Conservation (phyloP, 2,888 invertebrate species). For the Drosophila nr. perissopoda region DNA sequence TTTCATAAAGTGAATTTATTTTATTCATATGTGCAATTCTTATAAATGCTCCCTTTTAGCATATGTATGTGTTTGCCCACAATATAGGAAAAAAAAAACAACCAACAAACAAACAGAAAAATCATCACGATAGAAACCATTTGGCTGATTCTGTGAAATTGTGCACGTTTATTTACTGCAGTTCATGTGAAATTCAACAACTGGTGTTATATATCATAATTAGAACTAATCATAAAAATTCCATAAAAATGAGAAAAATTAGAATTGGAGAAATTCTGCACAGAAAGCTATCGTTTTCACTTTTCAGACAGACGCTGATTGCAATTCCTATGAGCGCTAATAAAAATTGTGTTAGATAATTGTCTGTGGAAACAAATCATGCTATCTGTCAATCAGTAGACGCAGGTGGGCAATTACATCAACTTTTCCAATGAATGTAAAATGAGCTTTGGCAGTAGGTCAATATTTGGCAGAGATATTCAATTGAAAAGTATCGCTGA, state of each 20-base stretch:
- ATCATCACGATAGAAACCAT: not conserved
- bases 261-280: not conserved
- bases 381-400: conserved; percentile 8
- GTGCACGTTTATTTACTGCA: not conserved
- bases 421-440: conserved; percentile 71
- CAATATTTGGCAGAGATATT: conserved; percentile 57
- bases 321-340: not conserved
- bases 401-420: conserved; percentile 43
- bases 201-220: not conserved
- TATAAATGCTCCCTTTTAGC: not conserved
- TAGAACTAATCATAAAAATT: not conserved
- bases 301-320: not conserved
- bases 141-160: not conserved
- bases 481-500: not conserved
- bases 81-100: not conserved
- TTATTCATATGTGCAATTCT: not conserved
- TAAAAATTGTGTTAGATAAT: conserved; percentile 1
- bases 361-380: conserved; percentile 18
- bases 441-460: conserved; percentile 54
- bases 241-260: not conserved
- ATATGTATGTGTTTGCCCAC: not conserved
- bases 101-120: not conserved
- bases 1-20: not conserved
- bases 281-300: not conserved
- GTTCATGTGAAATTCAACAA: not conserved